Conservation (phyloP, 92 coral and sea anemone species). For the Heteractis magnifica region DNA sequence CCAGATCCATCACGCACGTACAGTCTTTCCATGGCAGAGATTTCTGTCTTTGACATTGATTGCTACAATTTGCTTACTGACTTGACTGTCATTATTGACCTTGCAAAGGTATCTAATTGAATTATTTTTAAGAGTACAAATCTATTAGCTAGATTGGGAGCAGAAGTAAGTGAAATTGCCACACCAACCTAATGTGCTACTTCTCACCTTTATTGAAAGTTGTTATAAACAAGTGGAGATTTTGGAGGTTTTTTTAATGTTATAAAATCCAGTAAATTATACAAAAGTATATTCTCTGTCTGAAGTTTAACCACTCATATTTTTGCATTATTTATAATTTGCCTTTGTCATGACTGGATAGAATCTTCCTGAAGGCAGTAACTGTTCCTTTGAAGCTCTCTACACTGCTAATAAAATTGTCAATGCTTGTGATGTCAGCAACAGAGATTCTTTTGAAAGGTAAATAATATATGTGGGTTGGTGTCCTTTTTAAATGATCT, state of each 20-base stretch:
- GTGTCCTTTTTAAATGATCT: no score
- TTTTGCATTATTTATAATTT: neutral
- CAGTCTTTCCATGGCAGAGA: slow-evolving; percentile 85
- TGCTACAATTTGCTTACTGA: slow-evolving; percentile 80
- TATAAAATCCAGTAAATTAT: no score
- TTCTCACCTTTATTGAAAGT: no score
- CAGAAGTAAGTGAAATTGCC: no score
- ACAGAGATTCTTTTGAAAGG: slow-evolving; percentile 67
- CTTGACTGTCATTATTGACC: slow-evolving; percentile 74
- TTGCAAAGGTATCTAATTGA: slow-evolving; percentile 73
- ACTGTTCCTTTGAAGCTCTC: slow-evolving; percentile 80
- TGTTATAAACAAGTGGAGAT: no score
- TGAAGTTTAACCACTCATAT: no score
- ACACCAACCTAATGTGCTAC: no score
- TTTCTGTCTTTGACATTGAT: slow-evolving; percentile 78
- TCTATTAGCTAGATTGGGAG: neutral
- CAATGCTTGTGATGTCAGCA: slow-evolving; percentile 73
- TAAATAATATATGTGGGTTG: slow-evolving; percentile 14
- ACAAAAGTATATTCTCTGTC: no score
- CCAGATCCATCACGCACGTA: slow-evolving; percentile 77
- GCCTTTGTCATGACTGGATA: slow-evolving; percentile 12
- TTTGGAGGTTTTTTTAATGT: no score
- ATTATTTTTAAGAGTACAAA: neutral
- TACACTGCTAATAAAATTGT: slow-evolving; percentile 91
- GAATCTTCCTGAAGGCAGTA: slow-evolving; percentile 87